These are phyloP conservation scores for Arctopsyche grandis DNA, from an alignment of 1,140 invertebrate species.

Conservation along the genomic window DNA sequence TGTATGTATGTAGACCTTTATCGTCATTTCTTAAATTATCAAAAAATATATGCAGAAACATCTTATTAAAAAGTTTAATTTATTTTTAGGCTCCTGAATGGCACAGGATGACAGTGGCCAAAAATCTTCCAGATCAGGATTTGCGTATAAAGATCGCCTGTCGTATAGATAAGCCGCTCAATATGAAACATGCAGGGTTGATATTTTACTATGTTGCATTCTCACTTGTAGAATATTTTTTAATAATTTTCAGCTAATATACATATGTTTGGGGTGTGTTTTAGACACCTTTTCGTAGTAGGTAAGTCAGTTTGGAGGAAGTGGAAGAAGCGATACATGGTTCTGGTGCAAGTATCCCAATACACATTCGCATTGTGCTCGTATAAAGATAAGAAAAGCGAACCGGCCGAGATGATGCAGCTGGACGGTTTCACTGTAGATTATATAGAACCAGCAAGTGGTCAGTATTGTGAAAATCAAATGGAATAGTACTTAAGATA, in stretches of 20 bases:
- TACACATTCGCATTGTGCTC: conserved; percentile 99
- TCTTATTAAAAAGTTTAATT: conserved; percentile 14
- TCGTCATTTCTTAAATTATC: too few species aligned
- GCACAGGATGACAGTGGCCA: conserved; percentile 96
- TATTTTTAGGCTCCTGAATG: conserved; percentile 86
- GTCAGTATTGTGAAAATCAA: conserved; percentile 66
- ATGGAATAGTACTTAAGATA: not conserved
- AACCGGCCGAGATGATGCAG: conserved; percentile 99
- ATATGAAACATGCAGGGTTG: conserved; percentile 98
- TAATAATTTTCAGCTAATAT: not conserved
- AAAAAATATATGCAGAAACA: too few species aligned
- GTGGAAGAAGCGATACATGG: conserved; percentile 99
- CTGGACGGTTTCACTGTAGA: conserved; percentile 99
- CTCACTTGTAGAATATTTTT: not conserved
- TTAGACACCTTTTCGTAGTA: conserved; percentile 89
- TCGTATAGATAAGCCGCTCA: conserved; percentile 98
- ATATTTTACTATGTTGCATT: conserved; percentile 54
- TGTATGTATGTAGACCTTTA: too few species aligned
- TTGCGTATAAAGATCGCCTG: conserved; percentile 97
- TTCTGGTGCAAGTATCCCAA: conserved; percentile 98
- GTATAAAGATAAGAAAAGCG: conserved; percentile 99
- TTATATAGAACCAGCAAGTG: conserved; percentile 94
- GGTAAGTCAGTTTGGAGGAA: conserved; percentile 99
- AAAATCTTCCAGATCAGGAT: conserved; percentile 95
- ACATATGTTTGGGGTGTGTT: conserved; percentile 57